Conservation (phyloP, 2,888 invertebrate species). For the Aphodius granarius region DNA sequence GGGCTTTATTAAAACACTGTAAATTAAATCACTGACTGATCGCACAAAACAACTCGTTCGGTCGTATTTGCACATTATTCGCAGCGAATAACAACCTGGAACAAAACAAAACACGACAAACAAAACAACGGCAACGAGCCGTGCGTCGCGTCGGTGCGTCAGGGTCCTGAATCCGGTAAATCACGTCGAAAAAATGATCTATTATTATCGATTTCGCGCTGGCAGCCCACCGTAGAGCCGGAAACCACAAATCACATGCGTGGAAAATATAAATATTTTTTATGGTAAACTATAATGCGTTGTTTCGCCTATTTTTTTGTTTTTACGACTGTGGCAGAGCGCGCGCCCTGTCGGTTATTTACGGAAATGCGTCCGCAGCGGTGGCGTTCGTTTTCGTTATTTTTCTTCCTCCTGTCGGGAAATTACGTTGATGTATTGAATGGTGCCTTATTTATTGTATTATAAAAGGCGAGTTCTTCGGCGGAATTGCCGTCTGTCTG, state of each 20-base stretch:
- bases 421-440: background rate
- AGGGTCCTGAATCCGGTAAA: background rate
- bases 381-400: background rate
- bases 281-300: background rate
- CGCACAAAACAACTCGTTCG: background rate
- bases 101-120: background rate
- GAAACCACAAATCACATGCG: slow-evolving; percentile 26
- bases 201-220: slow-evolving; percentile 22
- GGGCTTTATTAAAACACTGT: background rate
- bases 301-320: background rate
- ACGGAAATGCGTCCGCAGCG: background rate
- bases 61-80: background rate
- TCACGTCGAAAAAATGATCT: slow-evolving; percentile 15
- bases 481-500: background rate
- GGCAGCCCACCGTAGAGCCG: slow-evolving; percentile 15
- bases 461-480: background rate
- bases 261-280: slow-evolving; percentile 25
- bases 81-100: background rate
- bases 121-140: background rate
- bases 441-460: background rate
- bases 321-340: background rate
- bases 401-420: background rate
- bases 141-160: too few species aligned
- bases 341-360: background rate
- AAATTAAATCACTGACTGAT: background rate